Evolutionary conservation across 2,888 invertebrate species (phyloP).

Genomic region (Creontiades dilutus): DNA sequence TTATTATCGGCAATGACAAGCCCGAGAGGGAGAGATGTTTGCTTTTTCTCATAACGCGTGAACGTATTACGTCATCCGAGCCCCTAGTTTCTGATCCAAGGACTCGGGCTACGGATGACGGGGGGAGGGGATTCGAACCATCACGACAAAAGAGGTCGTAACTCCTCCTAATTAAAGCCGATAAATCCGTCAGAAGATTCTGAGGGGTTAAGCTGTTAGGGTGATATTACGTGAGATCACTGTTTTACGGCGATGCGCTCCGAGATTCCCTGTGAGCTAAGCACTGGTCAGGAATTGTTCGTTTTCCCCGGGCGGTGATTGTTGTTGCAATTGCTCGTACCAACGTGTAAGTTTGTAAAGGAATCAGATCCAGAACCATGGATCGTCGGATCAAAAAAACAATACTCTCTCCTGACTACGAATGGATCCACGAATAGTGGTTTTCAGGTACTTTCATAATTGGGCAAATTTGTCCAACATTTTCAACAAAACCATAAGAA

Average conservation of each 20-base stretch:
- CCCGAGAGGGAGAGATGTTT: neutral
- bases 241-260: neutral
- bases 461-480: too few relatives aligned
- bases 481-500: too few relatives aligned
- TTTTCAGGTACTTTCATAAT: too few relatives aligned
- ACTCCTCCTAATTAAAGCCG: slow-evolving; percentile 25
- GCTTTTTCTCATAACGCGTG: neutral
- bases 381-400: too few relatives aligned
- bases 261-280: neutral
- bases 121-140: neutral
- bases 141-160: slow-evolving; percentile 47
- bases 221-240: slow-evolving; percentile 38
- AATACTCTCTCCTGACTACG: too few relatives aligned
- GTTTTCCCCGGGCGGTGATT: slow-evolving; percentile 22
- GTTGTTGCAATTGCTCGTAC: neutral
- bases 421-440: too few relatives aligned
- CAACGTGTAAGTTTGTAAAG: neutral
- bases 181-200: slow-evolving; percentile 50
- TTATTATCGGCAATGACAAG: neutral
- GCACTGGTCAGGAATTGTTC: neutral
- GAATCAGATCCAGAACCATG: neutral
- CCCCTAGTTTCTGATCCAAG: neutral
- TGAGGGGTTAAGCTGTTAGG: neutral
- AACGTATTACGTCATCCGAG: neutral
- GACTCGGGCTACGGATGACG: too few relatives aligned